Evolutionary conservation across 2,113 vertebrate species (phyloP).

Genomic region (Cranoglanis bouderius): DNA sequence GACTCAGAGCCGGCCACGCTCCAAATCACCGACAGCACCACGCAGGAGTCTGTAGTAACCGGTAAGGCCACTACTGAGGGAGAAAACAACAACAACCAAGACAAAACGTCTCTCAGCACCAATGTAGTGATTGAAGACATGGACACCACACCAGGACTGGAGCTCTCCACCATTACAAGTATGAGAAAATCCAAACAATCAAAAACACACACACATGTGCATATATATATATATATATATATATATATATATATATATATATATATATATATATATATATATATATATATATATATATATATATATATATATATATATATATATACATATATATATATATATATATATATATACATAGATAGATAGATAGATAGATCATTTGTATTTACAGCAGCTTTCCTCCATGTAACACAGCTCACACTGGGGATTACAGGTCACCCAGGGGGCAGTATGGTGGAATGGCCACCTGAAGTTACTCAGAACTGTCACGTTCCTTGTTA

Average conservation of each 20-base stretch:
- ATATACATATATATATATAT: no score
- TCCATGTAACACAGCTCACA: neutral
- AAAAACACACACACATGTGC: no score
- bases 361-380: no score
- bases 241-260: no score
- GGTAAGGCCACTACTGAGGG: slow-evolving; percentile 45
- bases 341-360: no score
- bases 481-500: neutral
- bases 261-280: no score
- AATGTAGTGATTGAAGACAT: slow-evolving; percentile 68
- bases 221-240: no score
- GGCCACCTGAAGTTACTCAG: neutral
- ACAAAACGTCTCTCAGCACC: slow-evolving; percentile 63
- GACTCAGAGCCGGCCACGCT: slow-evolving; percentile 42
- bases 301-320: no score
- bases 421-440: neutral
- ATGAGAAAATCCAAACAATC: slow-evolving; percentile 1
- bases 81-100: slow-evolving; percentile 54
- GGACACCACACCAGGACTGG: slow-evolving; percentile 62
- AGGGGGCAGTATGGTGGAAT: neutral
- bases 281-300: no score
- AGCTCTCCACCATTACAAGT: slow-evolving; percentile 75
- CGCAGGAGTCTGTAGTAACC: slow-evolving; percentile 34
- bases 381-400: neutral
- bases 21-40: slow-evolving; percentile 37